Base-by-base conservation (phyloP, 2,113 vertebrate genomes). In the Sterrhoptilus dennistouni region DNA sequence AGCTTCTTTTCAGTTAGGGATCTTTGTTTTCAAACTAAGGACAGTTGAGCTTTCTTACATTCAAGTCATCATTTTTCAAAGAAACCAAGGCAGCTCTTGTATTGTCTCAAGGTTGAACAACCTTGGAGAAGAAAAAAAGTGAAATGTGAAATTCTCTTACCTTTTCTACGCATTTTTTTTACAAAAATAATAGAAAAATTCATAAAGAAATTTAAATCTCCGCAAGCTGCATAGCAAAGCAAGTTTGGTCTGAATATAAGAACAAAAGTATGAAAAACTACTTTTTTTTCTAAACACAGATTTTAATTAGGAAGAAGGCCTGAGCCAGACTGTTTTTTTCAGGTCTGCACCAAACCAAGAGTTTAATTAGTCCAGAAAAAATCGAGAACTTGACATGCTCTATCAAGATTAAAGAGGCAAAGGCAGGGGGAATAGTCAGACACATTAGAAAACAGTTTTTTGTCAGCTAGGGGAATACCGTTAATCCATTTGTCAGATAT, bases 311-410 rank as follows among this genome's bases (percentile, higher is more conserved):
- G 38, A 88, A 91, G 29, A 76, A 49, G 42, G 61, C 71, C 83
- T 95, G 88, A 97, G 90, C 77, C 79, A 96, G 75, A 77, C 87
- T 82, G 56, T 63, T 96, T 87, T 87, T 95, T 96, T 81, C 92
- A 83, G 35, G 44, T 95, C 92, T 96, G 60, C 77, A 89, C 70
- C 38, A 65, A 89, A 53, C 47, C 78, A 96, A 84, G 81, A 83
- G 72, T 72, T 97, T 96, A 97, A 97, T 93, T 97, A 91, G 59
- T 92, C 91, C 86, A 93, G 86, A 94, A 97, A 92, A 49, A 95
- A 81, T 57, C 61, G 65, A 90, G 53, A 93, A 90, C 31, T 85
- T 90, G n/a, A 56, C 29, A 82, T 93, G 80, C 87, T 93, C 90
- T 95, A 76, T 65, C 18, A 60, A 50, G 33, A 83, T 65, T 84